These are phyloP conservation scores for Lasius platythorax DNA, from an alignment of 2,888 invertebrate species.

Conservation along the genomic window DNA sequence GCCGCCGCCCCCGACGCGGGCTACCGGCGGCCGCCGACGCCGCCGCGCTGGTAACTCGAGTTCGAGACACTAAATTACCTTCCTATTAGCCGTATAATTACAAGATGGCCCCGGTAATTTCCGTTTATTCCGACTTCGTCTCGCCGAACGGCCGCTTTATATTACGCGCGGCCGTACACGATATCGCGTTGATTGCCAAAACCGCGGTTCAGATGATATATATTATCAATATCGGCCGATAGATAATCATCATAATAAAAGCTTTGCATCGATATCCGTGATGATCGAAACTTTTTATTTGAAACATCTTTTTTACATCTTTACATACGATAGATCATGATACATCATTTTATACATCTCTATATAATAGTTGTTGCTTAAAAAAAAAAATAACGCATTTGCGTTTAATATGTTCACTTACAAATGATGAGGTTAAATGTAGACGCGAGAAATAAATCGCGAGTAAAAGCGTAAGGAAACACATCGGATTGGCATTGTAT, in stretches of 20 bases:
- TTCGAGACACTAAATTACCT: constrained; percentile 86
- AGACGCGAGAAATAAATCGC: neutral
- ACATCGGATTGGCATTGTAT: constrained; percentile 12
- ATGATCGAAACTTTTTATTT: neutral
- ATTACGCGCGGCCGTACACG: constrained; percentile 67
- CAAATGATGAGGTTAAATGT: neutral
- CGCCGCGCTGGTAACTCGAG: constrained; percentile 83
- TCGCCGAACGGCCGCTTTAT: constrained; percentile 79
- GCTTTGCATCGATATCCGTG: neutral
- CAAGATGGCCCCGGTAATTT: constrained; percentile 86
- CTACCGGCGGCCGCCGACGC: constrained; percentile 66
- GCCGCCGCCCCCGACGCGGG: constrained; percentile 70
- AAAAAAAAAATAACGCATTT: neutral
- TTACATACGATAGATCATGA: neutral
- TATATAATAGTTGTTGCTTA: neutral
- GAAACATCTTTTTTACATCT: neutral
- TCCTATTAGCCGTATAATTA: constrained; percentile 86
- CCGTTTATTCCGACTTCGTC: constrained; percentile 85
- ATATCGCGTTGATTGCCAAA: constrained; percentile 59
- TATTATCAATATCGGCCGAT: constrained; percentile 4
- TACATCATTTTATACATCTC: neutral
- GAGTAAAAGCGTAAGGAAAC: constrained; percentile 5
- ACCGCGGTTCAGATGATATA: neutral
- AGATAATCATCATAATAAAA: neutral
- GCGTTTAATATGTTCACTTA: neutral